These are phyloP conservation scores for Oenanthe melanoleuca DNA, from an alignment of 2,113 vertebrate genomes.

Conservation along the genomic window DNA sequence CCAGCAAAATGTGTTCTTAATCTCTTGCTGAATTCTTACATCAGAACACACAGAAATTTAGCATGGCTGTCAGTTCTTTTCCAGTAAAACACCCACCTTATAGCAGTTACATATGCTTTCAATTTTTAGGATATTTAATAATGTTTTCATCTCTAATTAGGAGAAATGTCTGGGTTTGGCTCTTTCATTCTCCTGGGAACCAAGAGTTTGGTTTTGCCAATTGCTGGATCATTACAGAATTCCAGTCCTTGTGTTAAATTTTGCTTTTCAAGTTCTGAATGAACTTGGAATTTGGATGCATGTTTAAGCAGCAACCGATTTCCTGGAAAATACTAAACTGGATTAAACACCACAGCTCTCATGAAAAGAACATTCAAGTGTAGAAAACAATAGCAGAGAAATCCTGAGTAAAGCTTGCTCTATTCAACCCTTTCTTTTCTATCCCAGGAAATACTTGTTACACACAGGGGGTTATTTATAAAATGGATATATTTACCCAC, in stretches of 20 bases:
- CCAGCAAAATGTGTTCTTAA: constrained; percentile 60
- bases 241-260: constrained; percentile 11
- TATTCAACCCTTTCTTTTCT: neutral
- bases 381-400: constrained; percentile 21
- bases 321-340: constrained; percentile 43
- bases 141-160: constrained; percentile 65
- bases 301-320: constrained; percentile 8
- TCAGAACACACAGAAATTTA: constrained; percentile 47
- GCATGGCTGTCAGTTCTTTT: constrained; percentile 55
- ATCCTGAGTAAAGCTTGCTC: neutral
- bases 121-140: constrained; percentile 55
- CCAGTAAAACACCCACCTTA: constrained; percentile 65
- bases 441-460: neutral
- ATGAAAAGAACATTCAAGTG: neutral
- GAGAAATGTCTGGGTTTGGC: constrained; percentile 43
- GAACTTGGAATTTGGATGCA: constrained; percentile 11
- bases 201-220: neutral
- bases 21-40: constrained; percentile 61
- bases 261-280: constrained; percentile 60
- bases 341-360: neutral
- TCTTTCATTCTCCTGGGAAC: constrained; percentile 3
- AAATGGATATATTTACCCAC: neutral
- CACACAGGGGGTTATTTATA: neutral
- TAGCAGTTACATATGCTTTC: constrained; percentile 42
- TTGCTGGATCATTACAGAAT: constrained; percentile 19